Evolutionary conservation across 2,888 invertebrate genomes (phyloP), one percentile per base, ranked within the genome.

Genomic region (Zygogramma bicolorata): DNA sequence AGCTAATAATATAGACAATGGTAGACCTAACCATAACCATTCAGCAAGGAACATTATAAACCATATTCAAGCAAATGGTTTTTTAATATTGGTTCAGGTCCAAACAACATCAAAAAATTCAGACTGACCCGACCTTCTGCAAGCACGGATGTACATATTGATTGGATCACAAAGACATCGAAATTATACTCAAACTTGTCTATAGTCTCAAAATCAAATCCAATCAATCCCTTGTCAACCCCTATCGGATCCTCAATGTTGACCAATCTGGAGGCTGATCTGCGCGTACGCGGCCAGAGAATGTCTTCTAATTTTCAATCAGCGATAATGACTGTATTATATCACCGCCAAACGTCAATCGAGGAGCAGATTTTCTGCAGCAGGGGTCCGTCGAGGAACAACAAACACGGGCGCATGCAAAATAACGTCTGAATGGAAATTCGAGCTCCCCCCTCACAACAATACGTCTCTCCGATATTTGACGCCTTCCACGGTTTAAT

Each of bases 401-500:
- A 80, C 75, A 79, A 77, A 78, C 75, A 78, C 75, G 78, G 75
- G 74, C 77, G 75, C 79, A 80, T 78, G 79, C 80, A 81, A 80
- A 80, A 81, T 81, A 79, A 79, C 75, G 74, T 80, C 75, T 79
- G 78, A 81, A 81, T 81, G 70, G 81, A 78, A 81, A 81, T 81
- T 80, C 73, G 80, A 81, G 81, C 78, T 78, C 75, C 73, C 71
- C 74, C 75, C 71, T 76, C 73, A 71, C 69, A 75, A 81, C 78
- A 80, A 77, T 78, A 70, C 75, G 76, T 69, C 77, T 77, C 81
- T 78, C 80, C 80, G 80, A 82, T 82, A 83, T 81, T 83, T 82
- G 81, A 82, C 84, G 83, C 84, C 83, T 84, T 80, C 82, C 73
- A 80, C 78, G 76, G 81, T 83, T 82, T 82, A 84, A 84, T 84